Evolutionary conservation across 2,113 vertebrate genomes (phyloP), one percentile per base, ranked within the genome.

Genomic region (Probosciger aterrimus): DNA sequence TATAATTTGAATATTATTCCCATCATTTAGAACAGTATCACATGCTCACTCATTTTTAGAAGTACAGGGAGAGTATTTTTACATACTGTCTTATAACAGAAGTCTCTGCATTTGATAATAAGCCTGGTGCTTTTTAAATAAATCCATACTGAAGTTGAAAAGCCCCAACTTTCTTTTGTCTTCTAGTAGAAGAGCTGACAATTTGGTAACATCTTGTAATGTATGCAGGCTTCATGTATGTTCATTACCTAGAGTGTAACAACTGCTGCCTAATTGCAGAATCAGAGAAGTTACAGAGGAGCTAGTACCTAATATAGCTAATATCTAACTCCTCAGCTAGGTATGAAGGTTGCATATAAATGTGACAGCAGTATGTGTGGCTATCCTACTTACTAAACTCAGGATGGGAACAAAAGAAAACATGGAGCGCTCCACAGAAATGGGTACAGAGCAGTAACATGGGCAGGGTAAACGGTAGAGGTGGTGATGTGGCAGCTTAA

Each of bases 1-100:
- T 75, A 64, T 71, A 86, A 92, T 91, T 44, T 95, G 62, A 84
- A 92, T 82, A 82, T 77, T 41, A 90, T 88, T 83, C 39, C 33
- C 19, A 17, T 83, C 22, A 70, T 83, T 88, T 90, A 68, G 49
- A 93, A 39, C 8, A 74, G 5, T 46, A 65, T 49, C 75, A 67
- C n/a, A 13, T n/a, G 31, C n/a, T 85, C 41, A 10, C 14, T 88
- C n/a, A 46, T 64, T 92, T 84, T 83, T 44, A 37, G 27, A 84
- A 84, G 37, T 68, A 43, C 12, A 59, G 18, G 43, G 19, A 75
- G 11, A 11, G 24, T 43, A 75, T 82, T 88, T 95, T 95, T 68
- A 64, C 33, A 33, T 50, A 18, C 30, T 47, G 14, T 31, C 30
- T 75, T 74, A 10, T 4, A 35, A 44, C 46, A 90, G 52, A 71